These are phyloP conservation scores for Maniola hyperantus DNA, from an alignment of 2,888 invertebrate genomes.

Conservation along the genomic window DNA sequence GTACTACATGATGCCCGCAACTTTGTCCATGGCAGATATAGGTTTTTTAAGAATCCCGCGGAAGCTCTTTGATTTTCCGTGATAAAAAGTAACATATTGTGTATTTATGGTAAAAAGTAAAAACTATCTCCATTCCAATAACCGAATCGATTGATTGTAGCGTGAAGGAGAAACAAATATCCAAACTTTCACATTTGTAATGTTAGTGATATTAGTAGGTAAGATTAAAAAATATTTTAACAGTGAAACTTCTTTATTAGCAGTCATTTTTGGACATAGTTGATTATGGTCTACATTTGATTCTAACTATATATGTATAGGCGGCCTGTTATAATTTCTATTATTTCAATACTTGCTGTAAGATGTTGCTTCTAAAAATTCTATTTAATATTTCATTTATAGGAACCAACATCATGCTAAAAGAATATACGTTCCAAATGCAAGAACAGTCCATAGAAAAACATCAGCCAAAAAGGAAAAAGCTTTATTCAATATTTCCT, in stretches of 20 bases:
- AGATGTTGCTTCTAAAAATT: neutral
- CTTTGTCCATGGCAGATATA: too few species aligned
- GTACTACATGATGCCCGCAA: too few species aligned
- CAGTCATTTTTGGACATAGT: neutral
- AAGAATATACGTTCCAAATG: conserved; percentile 57
- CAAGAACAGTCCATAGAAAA: conserved; percentile 53
- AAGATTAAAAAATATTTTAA: neutral
- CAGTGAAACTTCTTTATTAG: conserved; percentile 7
- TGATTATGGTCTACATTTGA: neutral
- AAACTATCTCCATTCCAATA: too few species aligned
- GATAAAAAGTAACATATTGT: too few species aligned
- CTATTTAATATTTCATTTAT: neutral
- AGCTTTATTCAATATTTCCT: conserved; percentile 46
- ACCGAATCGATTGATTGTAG: too few species aligned
- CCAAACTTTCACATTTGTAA: too few species aligned
- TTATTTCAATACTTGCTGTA: neutral
- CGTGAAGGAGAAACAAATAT: too few species aligned
- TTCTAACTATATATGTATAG: neutral
- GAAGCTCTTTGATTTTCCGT: too few species aligned
- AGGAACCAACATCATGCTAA: conserved; percentile 41
- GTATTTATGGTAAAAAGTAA: too few species aligned
- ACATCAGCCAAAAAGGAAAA: conserved; percentile 23
- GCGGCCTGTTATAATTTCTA: neutral
- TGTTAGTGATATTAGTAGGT: too few species aligned
- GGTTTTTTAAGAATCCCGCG: too few species aligned